phyloP scores from a whole-genome alignment of 2,113 vertebrate genomes.

The Upupa epops region DNA sequence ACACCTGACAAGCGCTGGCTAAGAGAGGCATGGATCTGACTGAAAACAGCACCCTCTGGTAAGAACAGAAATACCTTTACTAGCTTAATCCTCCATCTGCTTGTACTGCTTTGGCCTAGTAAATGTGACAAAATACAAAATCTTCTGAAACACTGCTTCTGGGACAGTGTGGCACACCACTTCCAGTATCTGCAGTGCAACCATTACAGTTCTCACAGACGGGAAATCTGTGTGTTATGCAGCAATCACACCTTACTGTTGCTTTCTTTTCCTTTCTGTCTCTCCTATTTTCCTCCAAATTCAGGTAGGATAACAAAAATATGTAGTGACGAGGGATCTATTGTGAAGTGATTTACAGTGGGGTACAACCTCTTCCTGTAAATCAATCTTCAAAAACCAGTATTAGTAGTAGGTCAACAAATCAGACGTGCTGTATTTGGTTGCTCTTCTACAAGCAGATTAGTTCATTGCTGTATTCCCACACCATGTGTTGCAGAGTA shows the following conservation, averaged over 20 bases:
- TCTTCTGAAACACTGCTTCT: not conserved
- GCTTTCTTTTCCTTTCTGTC: not conserved
- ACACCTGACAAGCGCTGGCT: constrained; percentile 30
- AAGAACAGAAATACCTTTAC: constrained; percentile 1
- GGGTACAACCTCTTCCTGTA: not conserved
- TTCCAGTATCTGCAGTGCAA: not conserved
- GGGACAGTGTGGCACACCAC: not conserved
- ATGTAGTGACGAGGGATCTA: not conserved
- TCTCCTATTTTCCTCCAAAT: not conserved
- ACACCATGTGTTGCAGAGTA: not conserved
- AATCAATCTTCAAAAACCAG: not conserved
- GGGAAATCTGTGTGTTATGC: not conserved
- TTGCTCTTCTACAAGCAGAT: not conserved
- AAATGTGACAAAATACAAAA: not conserved
- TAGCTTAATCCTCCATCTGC: not conserved
- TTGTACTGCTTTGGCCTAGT: not conserved
- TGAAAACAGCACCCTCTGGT: not conserved
- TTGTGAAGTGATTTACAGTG: not conserved
- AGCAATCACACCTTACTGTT: not conserved
- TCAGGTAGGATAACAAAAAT: not conserved
- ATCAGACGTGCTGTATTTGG: not conserved
- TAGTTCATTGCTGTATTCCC: not conserved
- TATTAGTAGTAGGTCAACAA: not conserved
- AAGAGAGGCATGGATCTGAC: not conserved
- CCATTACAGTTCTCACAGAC: not conserved